Evolutionary conservation across 2,797 vertebrate species (phyloP).

Genomic region (Monodelphis domestica): DNA sequence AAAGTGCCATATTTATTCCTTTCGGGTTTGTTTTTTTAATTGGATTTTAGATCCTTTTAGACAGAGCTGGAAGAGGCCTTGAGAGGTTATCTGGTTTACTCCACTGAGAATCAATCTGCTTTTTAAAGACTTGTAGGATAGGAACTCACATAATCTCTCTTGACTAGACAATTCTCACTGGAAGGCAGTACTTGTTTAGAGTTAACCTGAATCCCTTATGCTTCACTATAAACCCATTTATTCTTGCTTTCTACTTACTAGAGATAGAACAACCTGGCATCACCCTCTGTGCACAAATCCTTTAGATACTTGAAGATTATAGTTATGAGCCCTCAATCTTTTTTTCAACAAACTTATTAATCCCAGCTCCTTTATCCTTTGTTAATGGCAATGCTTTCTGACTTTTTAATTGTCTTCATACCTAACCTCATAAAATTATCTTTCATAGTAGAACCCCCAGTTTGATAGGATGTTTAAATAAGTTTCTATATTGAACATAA

Average conservation of each 20-base stretch:
- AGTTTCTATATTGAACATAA: not conserved
- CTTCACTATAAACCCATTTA: not conserved
- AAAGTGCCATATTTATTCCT: slow-evolving; percentile 27
- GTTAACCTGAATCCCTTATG: slow-evolving; percentile 5
- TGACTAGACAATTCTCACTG: not conserved
- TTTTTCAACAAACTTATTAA: not conserved
- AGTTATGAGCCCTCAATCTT: slow-evolving; percentile 25
- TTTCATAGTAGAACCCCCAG: not conserved
- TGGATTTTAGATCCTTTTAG: slow-evolving; percentile 47
- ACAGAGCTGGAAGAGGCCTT: slow-evolving; percentile 4
- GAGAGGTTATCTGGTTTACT: slow-evolving; percentile 6
- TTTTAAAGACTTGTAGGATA: slow-evolving; percentile 41
- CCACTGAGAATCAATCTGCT: slow-evolving; percentile 31
- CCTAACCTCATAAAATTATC: not conserved
- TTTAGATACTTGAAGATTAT: not conserved
- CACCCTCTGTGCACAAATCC: not conserved
- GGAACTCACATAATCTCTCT: slow-evolving; percentile 21
- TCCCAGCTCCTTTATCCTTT: slow-evolving; percentile 10
- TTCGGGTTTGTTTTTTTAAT: slow-evolving; percentile 48
- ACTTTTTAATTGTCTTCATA: not conserved
- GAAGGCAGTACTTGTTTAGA: slow-evolving; percentile 29
- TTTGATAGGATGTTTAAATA: not conserved
- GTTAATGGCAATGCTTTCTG: slow-evolving; percentile 21
- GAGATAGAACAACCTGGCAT: not conserved
- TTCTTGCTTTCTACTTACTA: not conserved